Evolutionary conservation across 64 coral and sea anemone species (phyloP).

Genomic region (Anthopleura sola): DNA sequence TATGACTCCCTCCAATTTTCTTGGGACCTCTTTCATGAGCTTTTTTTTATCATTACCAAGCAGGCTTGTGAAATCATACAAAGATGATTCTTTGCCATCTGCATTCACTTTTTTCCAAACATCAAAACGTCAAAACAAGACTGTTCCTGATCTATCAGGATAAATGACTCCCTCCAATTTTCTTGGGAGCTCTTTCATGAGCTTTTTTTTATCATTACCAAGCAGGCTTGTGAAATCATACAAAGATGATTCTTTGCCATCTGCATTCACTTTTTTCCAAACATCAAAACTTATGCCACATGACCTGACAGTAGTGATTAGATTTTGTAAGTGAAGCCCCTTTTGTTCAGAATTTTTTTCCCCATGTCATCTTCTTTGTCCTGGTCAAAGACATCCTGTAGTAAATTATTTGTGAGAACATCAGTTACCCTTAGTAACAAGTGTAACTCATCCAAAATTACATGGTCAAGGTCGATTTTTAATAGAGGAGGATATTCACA

Average conservation of each 20-base stretch:
- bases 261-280: too few species aligned
- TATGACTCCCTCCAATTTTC: neutral
- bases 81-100: too few species aligned
- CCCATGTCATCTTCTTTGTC: too few species aligned
- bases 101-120: too few species aligned
- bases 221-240: neutral
- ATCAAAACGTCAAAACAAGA: too few species aligned
- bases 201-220: neutral
- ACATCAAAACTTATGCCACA: neutral
- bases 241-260: too few species aligned
- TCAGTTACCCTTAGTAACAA: neutral
- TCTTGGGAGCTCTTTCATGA: neutral
- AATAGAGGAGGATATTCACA: slow-evolving; percentile 5
- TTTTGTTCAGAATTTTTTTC: too few species aligned
- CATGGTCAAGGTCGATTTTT: neutral
- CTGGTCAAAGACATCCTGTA: neutral
- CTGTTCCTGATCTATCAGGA: neutral
- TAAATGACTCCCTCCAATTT: neutral
- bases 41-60: neutral
- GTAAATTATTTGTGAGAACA: neutral
- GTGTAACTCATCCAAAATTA: neutral
- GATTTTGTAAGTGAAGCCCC: neutral
- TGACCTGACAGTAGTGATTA: neutral
- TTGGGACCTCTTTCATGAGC: neutral
- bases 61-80: neutral